Percentiles rank a stretch among this genome's conserved stretches.
These are phyloP conservation scores for Myotis findleyi DNA, from an alignment of 2,797 vertebrate genomes.

Conservation along the genomic window DNA sequence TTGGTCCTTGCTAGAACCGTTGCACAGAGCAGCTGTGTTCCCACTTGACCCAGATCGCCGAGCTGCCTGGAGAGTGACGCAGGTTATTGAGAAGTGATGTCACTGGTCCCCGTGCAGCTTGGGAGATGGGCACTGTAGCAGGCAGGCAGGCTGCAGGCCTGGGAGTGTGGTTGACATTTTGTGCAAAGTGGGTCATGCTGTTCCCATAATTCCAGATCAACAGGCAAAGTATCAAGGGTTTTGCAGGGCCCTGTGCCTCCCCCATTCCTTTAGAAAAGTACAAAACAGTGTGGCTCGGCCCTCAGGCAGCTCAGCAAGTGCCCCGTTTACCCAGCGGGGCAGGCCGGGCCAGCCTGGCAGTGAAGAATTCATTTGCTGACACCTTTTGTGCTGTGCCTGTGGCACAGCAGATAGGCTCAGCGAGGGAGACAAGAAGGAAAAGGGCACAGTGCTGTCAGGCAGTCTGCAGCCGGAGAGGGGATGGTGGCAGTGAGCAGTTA, in stretches of 20 bases:
- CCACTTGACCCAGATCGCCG: neutral
- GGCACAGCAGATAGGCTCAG: neutral
- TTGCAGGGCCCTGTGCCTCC: neutral
- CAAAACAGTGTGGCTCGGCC: neutral
- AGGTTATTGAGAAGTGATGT: neutral
- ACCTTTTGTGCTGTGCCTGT: neutral
- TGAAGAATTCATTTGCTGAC: slow-evolving; percentile 31
- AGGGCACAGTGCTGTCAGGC: neutral
- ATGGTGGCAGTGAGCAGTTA: neutral
- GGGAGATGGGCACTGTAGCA: neutral
- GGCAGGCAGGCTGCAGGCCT: neutral
- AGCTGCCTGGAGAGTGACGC: neutral
- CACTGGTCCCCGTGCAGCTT: neutral
- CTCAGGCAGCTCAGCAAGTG: slow-evolving; percentile 18
- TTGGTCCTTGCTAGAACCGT: slow-evolving; percentile 51
- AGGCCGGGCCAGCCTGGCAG: no score
- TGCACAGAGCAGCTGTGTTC: slow-evolving; percentile 59
- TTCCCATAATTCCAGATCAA: neutral
- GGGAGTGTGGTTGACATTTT: neutral
- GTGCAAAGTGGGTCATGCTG: slow-evolving; percentile 7
- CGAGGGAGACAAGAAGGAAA: neutral
- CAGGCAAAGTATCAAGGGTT: slow-evolving; percentile 3
- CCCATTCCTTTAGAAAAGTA: slow-evolving; percentile 27
- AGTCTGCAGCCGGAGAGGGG: neutral
- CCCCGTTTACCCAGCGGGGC: neutral